phyloP scores from a whole-genome alignment of 2,113 vertebrate genomes.

The Callocephalon fimbriatum region DNA sequence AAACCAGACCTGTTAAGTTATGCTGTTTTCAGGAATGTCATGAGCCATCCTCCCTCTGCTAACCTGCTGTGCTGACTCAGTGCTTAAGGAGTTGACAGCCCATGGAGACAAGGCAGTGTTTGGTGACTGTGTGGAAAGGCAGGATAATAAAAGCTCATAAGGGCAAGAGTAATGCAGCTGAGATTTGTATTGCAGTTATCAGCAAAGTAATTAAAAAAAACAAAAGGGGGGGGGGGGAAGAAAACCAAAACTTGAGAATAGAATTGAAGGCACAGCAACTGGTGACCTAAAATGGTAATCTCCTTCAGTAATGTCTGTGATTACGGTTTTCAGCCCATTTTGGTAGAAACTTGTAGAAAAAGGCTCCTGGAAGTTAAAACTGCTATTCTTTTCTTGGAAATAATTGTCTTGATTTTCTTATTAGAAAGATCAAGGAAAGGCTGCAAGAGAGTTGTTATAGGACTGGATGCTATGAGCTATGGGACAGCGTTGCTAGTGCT shows the following conservation, averaged over 20 bases:
- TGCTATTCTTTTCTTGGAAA: background rate
- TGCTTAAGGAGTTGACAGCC: background rate
- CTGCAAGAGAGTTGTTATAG: background rate
- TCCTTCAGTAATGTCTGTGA: background rate
- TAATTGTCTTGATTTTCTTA: background rate
- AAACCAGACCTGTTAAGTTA: background rate
- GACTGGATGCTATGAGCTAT: background rate
- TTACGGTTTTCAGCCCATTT: background rate
- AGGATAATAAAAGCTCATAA: background rate
- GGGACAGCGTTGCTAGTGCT: background rate
- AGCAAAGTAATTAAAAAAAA: background rate
- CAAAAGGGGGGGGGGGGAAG: background rate
- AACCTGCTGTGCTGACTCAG: constrained; percentile 15
- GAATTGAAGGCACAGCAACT: background rate
- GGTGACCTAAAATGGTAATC: background rate
- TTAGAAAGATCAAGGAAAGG: background rate
- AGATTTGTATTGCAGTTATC: background rate
- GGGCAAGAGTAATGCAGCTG: background rate
- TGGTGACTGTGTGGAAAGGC: background rate
- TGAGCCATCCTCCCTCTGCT: background rate
- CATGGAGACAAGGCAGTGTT: background rate
- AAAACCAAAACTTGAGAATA: background rate
- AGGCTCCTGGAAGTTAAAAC: background rate
- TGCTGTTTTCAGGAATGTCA: background rate
- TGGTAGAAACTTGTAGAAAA: background rate